Conservation (phyloP, 2,888 invertebrate species). For the Anthophora plumipes region DNA sequence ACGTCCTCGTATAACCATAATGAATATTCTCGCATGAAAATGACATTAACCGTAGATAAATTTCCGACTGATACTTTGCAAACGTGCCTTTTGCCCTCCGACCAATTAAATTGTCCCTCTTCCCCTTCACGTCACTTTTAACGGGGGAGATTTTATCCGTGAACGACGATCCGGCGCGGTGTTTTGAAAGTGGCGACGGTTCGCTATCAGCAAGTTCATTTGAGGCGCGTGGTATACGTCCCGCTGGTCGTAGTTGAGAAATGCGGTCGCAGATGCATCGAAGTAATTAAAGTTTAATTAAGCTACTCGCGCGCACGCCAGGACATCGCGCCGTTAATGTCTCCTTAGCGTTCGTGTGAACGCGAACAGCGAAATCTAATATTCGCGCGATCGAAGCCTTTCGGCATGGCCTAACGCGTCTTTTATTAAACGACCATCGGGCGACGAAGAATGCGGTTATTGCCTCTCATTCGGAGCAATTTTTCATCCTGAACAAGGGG, state of each 20-base stretch:
- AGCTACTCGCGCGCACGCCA: conserved; percentile 36
- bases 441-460: conserved; percentile 43
- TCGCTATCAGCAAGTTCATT: conserved; percentile 57
- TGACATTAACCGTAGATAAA: neutral
- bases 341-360: conserved; percentile 18
- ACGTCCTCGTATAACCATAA: neutral
- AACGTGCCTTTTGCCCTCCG: neutral
- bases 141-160: neutral
- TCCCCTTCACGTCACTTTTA: neutral
- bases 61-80: neutral
- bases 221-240: conserved; percentile 1
- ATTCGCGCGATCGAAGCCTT: conserved; percentile 50
- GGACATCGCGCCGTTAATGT: conserved; percentile 42
- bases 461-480: conserved; percentile 45
- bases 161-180: conserved; percentile 3
- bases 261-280: conserved; percentile 52
- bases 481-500: conserved; percentile 28
- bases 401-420: conserved; percentile 30
- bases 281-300: conserved; percentile 66
- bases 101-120: neutral
- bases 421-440: conserved; percentile 38
- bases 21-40: conserved; percentile 3
- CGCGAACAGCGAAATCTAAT: conserved; percentile 40
- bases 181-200: conserved; percentile 17
- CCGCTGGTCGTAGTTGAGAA: conserved; percentile 29